Conservation (phyloP, 2,888 invertebrate species). For the Scelioninae gen. 1 region DNA sequence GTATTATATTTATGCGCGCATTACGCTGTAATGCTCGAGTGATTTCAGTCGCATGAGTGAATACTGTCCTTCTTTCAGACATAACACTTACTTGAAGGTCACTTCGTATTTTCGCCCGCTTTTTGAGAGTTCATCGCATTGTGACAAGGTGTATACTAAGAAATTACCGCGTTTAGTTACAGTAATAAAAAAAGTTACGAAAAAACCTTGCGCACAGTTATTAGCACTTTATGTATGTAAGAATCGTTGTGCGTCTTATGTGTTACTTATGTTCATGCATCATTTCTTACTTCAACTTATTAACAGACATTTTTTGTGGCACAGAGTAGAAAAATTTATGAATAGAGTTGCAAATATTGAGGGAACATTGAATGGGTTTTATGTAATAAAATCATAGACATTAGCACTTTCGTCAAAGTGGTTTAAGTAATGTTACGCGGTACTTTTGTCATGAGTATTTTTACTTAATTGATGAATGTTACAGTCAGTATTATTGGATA, state of each 20-base stretch:
- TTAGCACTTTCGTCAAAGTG: slow-evolving; percentile 1
- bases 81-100: no score
- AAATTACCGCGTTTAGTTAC: background rate
- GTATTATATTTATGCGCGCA: no score
- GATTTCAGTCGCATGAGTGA: no score
- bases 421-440: slow-evolving; percentile 6
- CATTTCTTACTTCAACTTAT: slow-evolving; percentile 13
- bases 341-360: no score
- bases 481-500: slow-evolving; percentile 21
- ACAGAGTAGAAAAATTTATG: background rate
- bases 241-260: no score
- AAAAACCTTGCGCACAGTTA: background rate
- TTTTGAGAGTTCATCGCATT: no score
- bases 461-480: slow-evolving; percentile 46
- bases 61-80: no score
- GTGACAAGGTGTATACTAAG: no score
- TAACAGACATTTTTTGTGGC: slow-evolving; percentile 1
- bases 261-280: slow-evolving; percentile 6
- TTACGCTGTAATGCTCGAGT: no score
- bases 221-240: slow-evolving; percentile 2
- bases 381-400: slow-evolving; percentile 3
- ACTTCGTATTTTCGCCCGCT: no score
- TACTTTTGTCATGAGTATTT: slow-evolving; percentile 52
- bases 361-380: no score
- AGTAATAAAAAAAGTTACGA: slow-evolving; percentile 6